Percentiles rank a stretch among this genome's conserved stretches.
Evolutionary conservation across 2,797 vertebrate species (phyloP).

Genomic region (Vipera ursinii): DNA sequence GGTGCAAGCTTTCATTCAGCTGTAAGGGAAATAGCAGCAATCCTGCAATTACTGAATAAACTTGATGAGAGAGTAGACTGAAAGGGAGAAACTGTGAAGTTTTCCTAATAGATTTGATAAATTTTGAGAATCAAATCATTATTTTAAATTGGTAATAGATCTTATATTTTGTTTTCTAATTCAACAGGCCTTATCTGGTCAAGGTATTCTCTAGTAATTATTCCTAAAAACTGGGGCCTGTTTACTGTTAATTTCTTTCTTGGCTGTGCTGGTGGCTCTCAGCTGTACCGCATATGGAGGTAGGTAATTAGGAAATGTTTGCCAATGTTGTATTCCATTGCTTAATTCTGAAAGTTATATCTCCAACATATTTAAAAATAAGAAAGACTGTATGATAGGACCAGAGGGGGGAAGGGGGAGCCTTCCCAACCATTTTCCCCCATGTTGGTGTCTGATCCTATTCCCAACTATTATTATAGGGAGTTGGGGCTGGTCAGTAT

Average conservation of each 20-base stretch:
- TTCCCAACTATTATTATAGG: background rate
- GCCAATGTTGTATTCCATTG: background rate
- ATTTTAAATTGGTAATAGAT: background rate
- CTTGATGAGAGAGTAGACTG: background rate
- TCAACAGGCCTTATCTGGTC: conserved; percentile 94
- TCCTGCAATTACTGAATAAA: background rate
- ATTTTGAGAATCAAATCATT: background rate
- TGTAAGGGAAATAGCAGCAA: background rate
- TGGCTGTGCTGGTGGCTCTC: conserved; percentile 85
- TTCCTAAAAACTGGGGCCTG: conserved; percentile 97
- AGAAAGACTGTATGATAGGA: background rate
- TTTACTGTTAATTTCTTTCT: conserved; percentile 98
- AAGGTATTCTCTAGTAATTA: conserved; percentile 96
- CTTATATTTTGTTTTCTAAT: conserved; percentile 32
- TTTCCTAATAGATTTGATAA: background rate
- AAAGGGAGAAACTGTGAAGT: background rate
- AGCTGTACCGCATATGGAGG: conserved; percentile 95
- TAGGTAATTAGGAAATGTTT: conserved; percentile 55
- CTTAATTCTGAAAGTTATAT: background rate
- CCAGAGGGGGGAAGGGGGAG: background rate
- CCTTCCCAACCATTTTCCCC: background rate
- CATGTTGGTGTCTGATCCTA: background rate
- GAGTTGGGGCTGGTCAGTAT: background rate
- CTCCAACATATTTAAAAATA: background rate
- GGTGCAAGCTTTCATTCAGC: background rate